These are phyloP conservation scores for Agelastica alni DNA, from an alignment of 2,888 invertebrate species.

Conservation along the genomic window DNA sequence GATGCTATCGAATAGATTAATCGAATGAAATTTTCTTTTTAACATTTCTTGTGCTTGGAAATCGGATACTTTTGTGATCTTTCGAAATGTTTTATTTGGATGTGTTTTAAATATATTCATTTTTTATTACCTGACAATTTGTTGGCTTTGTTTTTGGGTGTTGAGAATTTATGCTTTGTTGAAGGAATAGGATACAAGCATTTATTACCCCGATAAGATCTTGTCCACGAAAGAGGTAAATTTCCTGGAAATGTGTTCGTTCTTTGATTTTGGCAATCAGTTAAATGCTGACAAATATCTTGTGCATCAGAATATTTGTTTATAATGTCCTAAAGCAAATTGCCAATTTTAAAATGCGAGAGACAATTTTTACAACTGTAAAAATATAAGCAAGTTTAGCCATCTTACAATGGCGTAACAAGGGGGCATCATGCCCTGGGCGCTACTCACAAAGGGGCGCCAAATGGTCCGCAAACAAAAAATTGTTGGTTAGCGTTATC, in stretches of 20 bases:
- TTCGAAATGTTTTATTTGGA: neutral
- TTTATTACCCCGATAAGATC: neutral
- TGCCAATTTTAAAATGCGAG: no score
- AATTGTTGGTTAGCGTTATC: no score
- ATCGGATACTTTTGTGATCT: constrained; percentile 10
- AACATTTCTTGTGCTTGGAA: constrained; percentile 12
- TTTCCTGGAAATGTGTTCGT: neutral
- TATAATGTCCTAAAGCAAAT: no score
- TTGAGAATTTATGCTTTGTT: neutral
- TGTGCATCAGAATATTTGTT: no score
- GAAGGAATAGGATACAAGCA: neutral
- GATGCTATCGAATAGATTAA: constrained; percentile 17
- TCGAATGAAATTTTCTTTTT: constrained; percentile 18
- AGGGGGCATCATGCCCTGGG: no score
- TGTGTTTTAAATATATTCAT: neutral
- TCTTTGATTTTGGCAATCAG: no score
- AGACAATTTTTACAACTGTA: no score
- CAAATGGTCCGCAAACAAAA: no score
- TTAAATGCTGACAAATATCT: no score
- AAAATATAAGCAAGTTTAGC: no score
- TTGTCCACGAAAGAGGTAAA: neutral
- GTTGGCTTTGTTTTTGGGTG: neutral
- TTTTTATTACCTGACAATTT: constrained; percentile 1
- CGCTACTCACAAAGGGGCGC: no score
- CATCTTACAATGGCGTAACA: no score